These are phyloP conservation scores for Bradypodion ventrale DNA, from an alignment of 2,797 vertebrate species.

Conservation along the genomic window DNA sequence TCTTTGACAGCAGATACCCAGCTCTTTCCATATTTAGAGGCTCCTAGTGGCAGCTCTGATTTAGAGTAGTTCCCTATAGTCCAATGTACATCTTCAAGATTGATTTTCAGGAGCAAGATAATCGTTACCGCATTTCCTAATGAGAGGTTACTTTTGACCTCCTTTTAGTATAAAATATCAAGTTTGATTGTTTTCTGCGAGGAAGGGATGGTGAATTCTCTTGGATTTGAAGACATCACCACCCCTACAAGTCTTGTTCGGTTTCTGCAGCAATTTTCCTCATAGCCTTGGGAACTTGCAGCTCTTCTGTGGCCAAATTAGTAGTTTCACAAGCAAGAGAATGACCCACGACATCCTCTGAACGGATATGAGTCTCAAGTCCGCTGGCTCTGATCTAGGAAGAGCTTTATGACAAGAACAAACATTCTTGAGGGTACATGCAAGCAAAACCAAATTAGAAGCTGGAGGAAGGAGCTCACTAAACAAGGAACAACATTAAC, in stretches of 20 bases:
- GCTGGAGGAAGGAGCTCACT: no score
- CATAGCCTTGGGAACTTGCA: neutral
- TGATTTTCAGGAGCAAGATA: neutral
- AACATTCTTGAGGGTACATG: no score
- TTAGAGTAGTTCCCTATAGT: neutral
- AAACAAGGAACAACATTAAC: no score
- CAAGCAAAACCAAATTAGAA: no score
- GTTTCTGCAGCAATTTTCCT: neutral
- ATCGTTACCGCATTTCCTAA: neutral
- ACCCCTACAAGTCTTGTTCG: neutral
- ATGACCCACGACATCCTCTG: no score
- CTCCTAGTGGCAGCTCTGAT: neutral
- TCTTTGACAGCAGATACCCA: neutral
- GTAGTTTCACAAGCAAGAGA: neutral
- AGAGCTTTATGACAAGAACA: no score
- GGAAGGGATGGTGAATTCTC: neutral
- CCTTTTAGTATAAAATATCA: neutral
- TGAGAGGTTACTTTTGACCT: neutral
- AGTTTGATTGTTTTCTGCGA: neutral
- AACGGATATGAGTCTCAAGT: no score
- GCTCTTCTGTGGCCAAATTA: neutral
- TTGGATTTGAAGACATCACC: neutral
- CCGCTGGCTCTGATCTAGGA: no score
- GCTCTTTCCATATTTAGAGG: neutral
- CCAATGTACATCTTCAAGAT: neutral